phyloP scores from a whole-genome alignment of 2,113 vertebrate species.

The Arvicanthis niloticus region DNA sequence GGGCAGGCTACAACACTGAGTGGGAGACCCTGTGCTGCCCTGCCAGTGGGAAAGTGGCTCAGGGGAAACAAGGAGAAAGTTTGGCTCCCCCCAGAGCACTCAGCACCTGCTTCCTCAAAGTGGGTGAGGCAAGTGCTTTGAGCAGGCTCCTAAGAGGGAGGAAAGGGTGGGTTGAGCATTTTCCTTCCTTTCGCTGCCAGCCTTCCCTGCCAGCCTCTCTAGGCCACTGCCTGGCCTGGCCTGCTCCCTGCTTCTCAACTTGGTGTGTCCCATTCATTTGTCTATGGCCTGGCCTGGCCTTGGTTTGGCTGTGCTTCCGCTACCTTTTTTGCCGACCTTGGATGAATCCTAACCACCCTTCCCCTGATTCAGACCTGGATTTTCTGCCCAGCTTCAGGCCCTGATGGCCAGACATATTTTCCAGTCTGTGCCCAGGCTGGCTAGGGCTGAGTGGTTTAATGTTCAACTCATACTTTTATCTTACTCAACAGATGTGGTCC shows the following conservation, averaged over 20 bases:
- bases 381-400: not conserved
- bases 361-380: not conserved
- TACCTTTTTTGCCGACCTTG: not conserved
- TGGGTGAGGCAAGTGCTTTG: constrained; percentile 45
- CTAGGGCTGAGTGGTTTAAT: constrained; percentile 76
- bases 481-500: constrained; percentile 67
- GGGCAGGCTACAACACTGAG: not conserved
- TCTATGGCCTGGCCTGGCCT: not conserved
- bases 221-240: not conserved
- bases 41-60: not conserved
- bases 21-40: not conserved
- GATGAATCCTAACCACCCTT: not conserved
- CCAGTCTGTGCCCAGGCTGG: constrained; percentile 52
- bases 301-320: not conserved
- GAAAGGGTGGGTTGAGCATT: constrained; percentile 75
- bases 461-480: constrained; percentile 72
- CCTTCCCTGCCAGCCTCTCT: constrained; percentile 82
- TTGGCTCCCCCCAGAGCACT: not conserved
- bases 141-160: constrained; percentile 70
- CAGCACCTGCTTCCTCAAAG: constrained; percentile 77
- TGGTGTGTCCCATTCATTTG: not conserved
- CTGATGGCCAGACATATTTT: constrained; percentile 59
- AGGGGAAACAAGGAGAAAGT: constrained; percentile 61
- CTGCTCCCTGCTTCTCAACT: not conserved
- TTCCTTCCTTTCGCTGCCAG: constrained; percentile 76